Conservation (phyloP, 2,797 vertebrate genomes). For the Gymnodraco acuticeps region DNA sequence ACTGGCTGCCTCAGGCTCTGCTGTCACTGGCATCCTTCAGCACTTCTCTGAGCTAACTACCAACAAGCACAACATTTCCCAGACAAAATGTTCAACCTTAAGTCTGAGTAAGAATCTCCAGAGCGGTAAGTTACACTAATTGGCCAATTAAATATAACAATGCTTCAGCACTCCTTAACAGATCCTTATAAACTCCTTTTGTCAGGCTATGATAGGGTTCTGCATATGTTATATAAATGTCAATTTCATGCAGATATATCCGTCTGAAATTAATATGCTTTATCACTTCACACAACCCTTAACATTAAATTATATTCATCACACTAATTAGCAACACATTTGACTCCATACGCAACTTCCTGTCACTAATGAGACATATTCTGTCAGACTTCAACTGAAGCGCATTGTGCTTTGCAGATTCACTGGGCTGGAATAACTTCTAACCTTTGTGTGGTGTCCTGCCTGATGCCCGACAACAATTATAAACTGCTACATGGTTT, state of each 20-base stretch:
- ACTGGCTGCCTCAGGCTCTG: constrained; percentile 16
- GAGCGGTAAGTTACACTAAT: neutral
- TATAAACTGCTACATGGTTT: neutral
- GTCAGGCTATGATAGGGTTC: constrained; percentile 5
- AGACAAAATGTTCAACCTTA: constrained; percentile 11
- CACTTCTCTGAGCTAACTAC: constrained; percentile 22
- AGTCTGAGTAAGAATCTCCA: neutral
- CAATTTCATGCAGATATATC: constrained; percentile 25
- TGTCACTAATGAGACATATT: constrained; percentile 47
- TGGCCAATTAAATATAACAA: constrained; percentile 11
- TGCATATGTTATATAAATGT: constrained; percentile 9
- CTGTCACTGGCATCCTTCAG: constrained; percentile 34
- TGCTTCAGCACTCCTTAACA: neutral
- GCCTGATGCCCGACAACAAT: neutral
- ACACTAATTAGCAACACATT: constrained; percentile 49
- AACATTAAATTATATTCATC: constrained; percentile 26
- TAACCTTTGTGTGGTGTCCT: constrained; percentile 1
- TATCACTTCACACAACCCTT: constrained; percentile 22
- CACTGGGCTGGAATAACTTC: constrained; percentile 38
- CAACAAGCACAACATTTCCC: constrained; percentile 13
- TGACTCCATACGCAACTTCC: constrained; percentile 20
- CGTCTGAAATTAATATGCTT: constrained; percentile 13
- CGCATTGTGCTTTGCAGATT: constrained; percentile 29
- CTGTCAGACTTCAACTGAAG: constrained; percentile 46
- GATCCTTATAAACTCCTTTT: constrained; percentile 10